Evolutionary conservation across 2,797 vertebrate genomes (phyloP), one percentile per base, ranked within the genome.

Genomic region (Alouatta caraya): DNA sequence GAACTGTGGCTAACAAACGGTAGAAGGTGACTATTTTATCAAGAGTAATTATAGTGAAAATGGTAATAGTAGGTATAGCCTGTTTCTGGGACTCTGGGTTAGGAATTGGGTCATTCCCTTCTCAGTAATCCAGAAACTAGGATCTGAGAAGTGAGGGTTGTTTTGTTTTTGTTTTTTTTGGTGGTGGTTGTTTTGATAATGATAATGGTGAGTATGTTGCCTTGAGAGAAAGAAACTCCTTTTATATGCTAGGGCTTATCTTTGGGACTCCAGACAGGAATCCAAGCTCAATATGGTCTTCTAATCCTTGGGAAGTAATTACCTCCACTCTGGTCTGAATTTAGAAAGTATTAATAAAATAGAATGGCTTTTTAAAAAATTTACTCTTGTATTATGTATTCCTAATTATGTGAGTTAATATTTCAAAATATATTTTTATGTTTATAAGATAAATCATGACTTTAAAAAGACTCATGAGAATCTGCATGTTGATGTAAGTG

Each of bases 281-380:
- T 67, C 73, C 5, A 28, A 72, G 76, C 79, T 96, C 78, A 84
- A 3, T 17, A 72, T 57, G 73, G 30, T 73, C 84, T 97, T 73
- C n/a, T 87, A 59, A 72, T 37, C 24, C 39, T 88, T 84, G 17
- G 46, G 30, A 73, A 81, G 21, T 81, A 61, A 79, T 64, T 70
- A 44, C 30, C 64, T 95, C 70, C 33, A 44, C 59, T 88, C 46
- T 42, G 44, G 57, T 86, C 81, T 82, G 67, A 88, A 81, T 75
- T 90, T 76, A 93, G 85, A 83, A 97, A 78, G 73, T 80, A 30
- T 50, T 86, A 85, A 82, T 95, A 86, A 93, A 87, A 82, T 61
- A 82, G 46, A 88, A 48, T 61, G n/a, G 28, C 33, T 39, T 42
- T 93, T 70, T 8, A 8, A 21, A 50, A 52, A 21, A 75, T 67